Percentiles rank a stretch among this genome's conserved stretches.
Conservation (phyloP, 2,888 invertebrate species). For the Isotomurus palustris region DNA sequence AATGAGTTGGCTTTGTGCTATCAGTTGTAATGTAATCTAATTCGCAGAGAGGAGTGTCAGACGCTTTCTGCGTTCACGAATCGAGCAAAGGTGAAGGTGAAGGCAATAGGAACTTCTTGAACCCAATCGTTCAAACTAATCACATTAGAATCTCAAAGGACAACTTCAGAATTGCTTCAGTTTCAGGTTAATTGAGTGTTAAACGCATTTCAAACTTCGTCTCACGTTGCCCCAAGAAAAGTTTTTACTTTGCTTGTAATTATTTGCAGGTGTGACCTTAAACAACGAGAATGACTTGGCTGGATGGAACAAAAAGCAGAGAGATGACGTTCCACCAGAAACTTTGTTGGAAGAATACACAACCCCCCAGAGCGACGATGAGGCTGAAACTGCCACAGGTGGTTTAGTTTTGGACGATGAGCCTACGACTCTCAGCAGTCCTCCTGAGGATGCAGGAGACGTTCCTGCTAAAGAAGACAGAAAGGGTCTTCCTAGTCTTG, state of each 20-base stretch:
- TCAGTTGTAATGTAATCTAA: not conserved
- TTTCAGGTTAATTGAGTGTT: constrained; percentile 5
- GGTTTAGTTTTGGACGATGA: not conserved
- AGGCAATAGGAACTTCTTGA: constrained; percentile 27
- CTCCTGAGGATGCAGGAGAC: constrained; percentile 1
- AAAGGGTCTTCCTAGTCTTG: not conserved
- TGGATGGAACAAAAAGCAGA: constrained; percentile 8
- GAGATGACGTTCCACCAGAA: constrained; percentile 3
- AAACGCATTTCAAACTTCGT: not conserved
- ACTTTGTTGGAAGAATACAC: constrained; percentile 9
- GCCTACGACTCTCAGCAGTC: not conserved
- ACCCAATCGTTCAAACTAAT: constrained; percentile 39
- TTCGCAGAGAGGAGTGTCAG: constrained; percentile 24
- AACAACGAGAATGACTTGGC: constrained; percentile 21
- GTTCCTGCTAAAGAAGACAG: not conserved
- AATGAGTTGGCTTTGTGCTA: too few species aligned
- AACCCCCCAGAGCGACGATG: constrained; percentile 7
- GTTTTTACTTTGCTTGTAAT: too few species aligned
- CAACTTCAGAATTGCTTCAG: constrained; percentile 30
- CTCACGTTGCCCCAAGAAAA: too few species aligned
- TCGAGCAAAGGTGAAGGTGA: constrained; percentile 11
- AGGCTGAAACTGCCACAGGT: constrained; percentile 5
- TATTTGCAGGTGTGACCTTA: constrained; percentile 27
- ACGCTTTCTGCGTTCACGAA: constrained; percentile 36
- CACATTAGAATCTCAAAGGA: constrained; percentile 33